A percentile compares a stretch with the other conserved stretches of the same genome.
Evolutionary conservation across 2,888 invertebrate species (phyloP).

Genomic region (Leptinotarsa juncta): DNA sequence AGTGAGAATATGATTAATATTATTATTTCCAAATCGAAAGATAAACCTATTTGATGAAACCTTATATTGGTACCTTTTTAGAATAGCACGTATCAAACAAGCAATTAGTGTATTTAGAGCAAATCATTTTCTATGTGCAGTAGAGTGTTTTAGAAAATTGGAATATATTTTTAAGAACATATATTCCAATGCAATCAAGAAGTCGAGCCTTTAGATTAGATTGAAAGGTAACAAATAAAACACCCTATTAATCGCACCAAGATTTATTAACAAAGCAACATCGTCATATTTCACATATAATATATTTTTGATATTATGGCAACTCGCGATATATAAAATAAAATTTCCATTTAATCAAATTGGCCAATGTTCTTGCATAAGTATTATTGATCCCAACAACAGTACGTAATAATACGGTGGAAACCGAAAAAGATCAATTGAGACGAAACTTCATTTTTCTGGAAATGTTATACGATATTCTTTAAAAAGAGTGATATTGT

Average conservation of each 20-base stretch:
- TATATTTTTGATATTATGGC: slow-evolving; percentile 45
- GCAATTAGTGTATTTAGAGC: too few species aligned
- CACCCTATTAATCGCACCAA: slow-evolving; percentile 44
- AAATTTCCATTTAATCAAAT: slow-evolving; percentile 51
- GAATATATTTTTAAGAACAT: neutral
- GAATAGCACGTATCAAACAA: too few species aligned
- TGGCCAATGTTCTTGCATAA: slow-evolving; percentile 39
- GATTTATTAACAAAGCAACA: slow-evolving; percentile 60
- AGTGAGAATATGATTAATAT: too few species aligned
- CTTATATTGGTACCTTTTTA: too few species aligned
- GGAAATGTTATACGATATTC: too few species aligned
- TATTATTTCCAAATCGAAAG: too few species aligned
- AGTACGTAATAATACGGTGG: slow-evolving; percentile 22
- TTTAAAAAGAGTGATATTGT: too few species aligned
- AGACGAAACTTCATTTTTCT: neutral
- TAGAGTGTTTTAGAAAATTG: too few species aligned
- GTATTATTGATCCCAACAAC: slow-evolving; percentile 55
- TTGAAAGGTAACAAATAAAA: neutral
- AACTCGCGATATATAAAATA: slow-evolving; percentile 55
- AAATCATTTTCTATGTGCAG: too few species aligned
- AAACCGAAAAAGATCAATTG: neutral
- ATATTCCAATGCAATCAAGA: neutral
- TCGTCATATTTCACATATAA: slow-evolving; percentile 53
- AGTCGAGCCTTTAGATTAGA: neutral
- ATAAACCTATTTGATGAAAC: too few species aligned